Evolutionary conservation across 1,140 invertebrate species (phyloP).

Genomic region (Drosophila guanche): DNA sequence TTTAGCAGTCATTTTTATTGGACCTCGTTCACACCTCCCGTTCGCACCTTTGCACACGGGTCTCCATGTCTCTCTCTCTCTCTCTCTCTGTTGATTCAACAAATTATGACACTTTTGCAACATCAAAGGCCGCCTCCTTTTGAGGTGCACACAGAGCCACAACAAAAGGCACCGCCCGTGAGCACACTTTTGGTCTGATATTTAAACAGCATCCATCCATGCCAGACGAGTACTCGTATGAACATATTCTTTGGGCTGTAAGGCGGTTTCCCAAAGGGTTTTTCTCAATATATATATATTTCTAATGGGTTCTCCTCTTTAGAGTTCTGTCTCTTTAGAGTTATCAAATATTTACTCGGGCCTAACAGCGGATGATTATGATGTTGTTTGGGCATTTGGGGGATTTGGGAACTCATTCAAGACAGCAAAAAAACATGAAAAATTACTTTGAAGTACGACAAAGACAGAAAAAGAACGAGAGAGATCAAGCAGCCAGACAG

Average conservation of each 20-base stretch:
- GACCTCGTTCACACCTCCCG: slow-evolving; percentile 63
- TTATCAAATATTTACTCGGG: slow-evolving; percentile 62
- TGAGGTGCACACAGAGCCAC: slow-evolving; percentile 52
- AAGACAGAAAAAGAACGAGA: slow-evolving; percentile 20
- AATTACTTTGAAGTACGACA: slow-evolving; percentile 49
- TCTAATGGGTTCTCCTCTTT: slow-evolving; percentile 60
- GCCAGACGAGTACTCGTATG: not conserved
- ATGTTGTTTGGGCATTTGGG: slow-evolving; percentile 14
- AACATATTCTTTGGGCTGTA: not conserved
- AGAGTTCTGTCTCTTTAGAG: slow-evolving; percentile 29
- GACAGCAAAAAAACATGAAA: slow-evolving; percentile 33
- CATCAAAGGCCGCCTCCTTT: slow-evolving; percentile 63
- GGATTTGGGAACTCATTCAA: slow-evolving; percentile 16
- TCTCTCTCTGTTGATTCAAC: slow-evolving; percentile 64
- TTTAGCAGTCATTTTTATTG: slow-evolving; percentile 15
- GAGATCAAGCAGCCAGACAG: slow-evolving; percentile 27
- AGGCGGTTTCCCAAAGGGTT: slow-evolving; percentile 46
- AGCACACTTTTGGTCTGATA: slow-evolving; percentile 55
- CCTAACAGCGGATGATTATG: slow-evolving; percentile 30
- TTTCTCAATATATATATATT: slow-evolving; percentile 57
- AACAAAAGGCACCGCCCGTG: slow-evolving; percentile 71
- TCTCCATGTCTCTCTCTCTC: slow-evolving; percentile 41
- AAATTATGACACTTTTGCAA: slow-evolving; percentile 71
- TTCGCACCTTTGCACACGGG: slow-evolving; percentile 58
- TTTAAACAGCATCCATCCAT: slow-evolving; percentile 76